A percentile compares a stretch with the other conserved stretches of the same genome.
These are phyloP conservation scores for Argyresthia albistria DNA, from an alignment of 2,888 invertebrate genomes.

Conservation along the genomic window DNA sequence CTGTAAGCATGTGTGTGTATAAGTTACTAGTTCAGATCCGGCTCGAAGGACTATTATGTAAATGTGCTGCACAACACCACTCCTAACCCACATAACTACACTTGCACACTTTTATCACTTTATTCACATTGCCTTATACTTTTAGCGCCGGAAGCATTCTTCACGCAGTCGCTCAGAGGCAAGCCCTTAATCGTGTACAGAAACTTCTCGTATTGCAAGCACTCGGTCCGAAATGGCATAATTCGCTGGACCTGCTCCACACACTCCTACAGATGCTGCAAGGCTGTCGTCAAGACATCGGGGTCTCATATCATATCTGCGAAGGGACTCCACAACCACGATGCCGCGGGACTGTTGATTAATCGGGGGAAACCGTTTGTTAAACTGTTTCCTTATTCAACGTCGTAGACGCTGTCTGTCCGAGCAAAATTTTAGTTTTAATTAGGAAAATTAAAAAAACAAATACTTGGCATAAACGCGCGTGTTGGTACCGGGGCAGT, in stretches of 20 bases:
- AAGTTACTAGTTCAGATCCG: too few relatives aligned
- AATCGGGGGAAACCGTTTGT: slow-evolving; percentile 24
- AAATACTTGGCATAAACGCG: too few relatives aligned
- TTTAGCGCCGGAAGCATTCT: slow-evolving; percentile 25
- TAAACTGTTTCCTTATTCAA: not conserved
- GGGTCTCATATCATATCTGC: slow-evolving; percentile 44
- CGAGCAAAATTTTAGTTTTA: too few relatives aligned
- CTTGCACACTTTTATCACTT: too few relatives aligned
- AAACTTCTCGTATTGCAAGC: slow-evolving; percentile 52
- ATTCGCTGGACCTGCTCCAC: slow-evolving; percentile 60
- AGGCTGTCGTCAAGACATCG: slow-evolving; percentile 52
- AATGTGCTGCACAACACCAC: too few relatives aligned
- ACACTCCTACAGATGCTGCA: slow-evolving; percentile 57
- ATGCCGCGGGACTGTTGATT: slow-evolving; percentile 44
- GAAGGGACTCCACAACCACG: slow-evolving; percentile 52
- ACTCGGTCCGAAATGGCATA: slow-evolving; percentile 41
- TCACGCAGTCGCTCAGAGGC: slow-evolving; percentile 51
- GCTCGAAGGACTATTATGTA: too few relatives aligned
- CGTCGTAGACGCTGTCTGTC: too few relatives aligned
- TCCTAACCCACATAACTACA: too few relatives aligned
- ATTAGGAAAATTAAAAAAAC: too few relatives aligned
- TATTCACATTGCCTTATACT: too few relatives aligned
- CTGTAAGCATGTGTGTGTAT: too few relatives aligned
- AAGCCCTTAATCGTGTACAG: slow-evolving; percentile 49
- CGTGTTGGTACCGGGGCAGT: too few relatives aligned